Percentiles rank a stretch among this genome's conserved stretches.
Evolutionary conservation across 1,140 invertebrate species (phyloP).

Genomic region (Stegodyphus dumicola): DNA sequence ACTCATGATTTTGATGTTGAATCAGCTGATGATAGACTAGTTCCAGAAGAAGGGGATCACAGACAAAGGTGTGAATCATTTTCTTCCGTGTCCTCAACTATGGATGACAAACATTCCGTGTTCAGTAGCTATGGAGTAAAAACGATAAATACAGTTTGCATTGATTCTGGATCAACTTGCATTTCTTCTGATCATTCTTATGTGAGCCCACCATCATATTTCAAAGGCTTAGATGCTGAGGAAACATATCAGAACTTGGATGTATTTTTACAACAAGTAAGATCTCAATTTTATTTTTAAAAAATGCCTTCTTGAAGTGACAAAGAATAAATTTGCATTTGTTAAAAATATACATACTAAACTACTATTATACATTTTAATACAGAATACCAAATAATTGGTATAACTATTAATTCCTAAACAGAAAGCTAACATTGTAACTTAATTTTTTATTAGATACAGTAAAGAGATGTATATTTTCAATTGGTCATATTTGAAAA

Average conservation of each 20-base stretch:
- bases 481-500: too few species aligned
- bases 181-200: conserved; percentile 46
- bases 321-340: too few species aligned
- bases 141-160: conserved; percentile 30
- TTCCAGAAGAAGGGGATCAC: conserved; percentile 39
- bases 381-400: too few species aligned
- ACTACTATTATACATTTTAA: too few species aligned
- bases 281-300: not conserved
- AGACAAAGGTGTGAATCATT: conserved; percentile 34
- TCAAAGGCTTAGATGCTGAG: conserved; percentile 27
- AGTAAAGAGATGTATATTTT: too few species aligned
- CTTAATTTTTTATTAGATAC: too few species aligned
- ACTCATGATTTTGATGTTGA: conserved; percentile 21
- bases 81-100: conserved; percentile 22
- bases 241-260: conserved; percentile 50
- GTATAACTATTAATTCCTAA: too few species aligned
- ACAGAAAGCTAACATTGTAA: too few species aligned
- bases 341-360: too few species aligned
- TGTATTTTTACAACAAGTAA: conserved; percentile 38
- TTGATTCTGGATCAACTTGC: conserved; percentile 53
- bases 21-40: conserved; percentile 41
- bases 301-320: too few species aligned
- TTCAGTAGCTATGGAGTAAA: conserved; percentile 32
- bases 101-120: conserved; percentile 24
- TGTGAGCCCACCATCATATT: not conserved